A percentile compares a stretch with the other conserved stretches of the same genome.
phyloP scores from a whole-genome alignment of 2,888 invertebrate species.

The Trilocha varians region DNA sequence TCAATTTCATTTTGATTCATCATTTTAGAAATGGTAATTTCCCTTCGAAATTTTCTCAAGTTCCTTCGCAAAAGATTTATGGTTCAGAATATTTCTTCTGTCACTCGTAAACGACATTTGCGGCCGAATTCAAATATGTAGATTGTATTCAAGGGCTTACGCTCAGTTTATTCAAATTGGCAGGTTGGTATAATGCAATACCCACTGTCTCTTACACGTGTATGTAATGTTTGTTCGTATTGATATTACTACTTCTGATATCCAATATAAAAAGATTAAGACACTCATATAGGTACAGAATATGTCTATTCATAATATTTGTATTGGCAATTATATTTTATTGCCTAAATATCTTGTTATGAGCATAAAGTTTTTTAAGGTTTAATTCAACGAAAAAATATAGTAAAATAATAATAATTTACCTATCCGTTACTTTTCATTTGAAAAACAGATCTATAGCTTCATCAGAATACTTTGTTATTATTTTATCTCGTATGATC shows the following conservation, averaged over 20 bases:
- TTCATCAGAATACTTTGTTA: no score
- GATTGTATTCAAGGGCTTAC: constrained; percentile 13
- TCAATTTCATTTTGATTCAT: neutral
- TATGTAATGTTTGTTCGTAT: constrained; percentile 21
- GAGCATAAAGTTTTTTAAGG: no score
- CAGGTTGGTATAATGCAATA: constrained; percentile 12
- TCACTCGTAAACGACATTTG: constrained; percentile 11
- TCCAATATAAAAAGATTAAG: constrained; percentile 19
- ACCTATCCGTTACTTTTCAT: no score
- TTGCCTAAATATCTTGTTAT: no score
- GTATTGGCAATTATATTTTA: no score
- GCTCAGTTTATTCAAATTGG: constrained; percentile 11
- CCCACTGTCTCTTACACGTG: constrained; percentile 11
- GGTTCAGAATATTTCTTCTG: constrained; percentile 6
- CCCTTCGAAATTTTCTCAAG: neutral
- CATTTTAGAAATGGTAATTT: neutral
- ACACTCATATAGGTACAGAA: neutral
- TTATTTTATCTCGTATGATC: no score
- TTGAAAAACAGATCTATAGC: no score
- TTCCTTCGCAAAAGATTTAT: constrained; percentile 3
- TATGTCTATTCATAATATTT: no score
- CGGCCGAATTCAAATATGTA: constrained; percentile 13
- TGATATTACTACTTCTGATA: constrained; percentile 34
- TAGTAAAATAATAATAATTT: no score
- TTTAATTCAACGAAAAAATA: no score